Evolutionary conservation across 1,140 invertebrate species (phyloP), one percentile per base, ranked within the genome.

Genomic region (Calliopsis andreniformis): DNA sequence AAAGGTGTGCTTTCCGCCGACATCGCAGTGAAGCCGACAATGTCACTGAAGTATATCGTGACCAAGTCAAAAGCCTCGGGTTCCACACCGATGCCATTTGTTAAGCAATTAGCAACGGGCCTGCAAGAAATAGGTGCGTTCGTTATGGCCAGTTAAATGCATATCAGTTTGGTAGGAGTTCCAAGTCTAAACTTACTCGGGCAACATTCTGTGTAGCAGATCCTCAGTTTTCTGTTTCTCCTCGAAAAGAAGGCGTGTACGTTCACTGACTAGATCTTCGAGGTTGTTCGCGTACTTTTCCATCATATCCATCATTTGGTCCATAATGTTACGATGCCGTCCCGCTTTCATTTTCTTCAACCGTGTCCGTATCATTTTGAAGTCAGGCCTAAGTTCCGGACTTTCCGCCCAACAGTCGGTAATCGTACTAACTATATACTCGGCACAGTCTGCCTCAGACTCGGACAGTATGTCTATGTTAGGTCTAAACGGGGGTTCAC

Each of bases 21-120:
- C 95, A 99, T 97, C 56, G 96, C 95, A 47, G 98, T 99, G 93
- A 99, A 99, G 80, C 98, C 98, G 66, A 99, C 98, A 91, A 99
- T 99, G 91, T 99, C 98, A 88, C 98, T 99, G 93, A 99, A 99
- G 92, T 99, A 99, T 82, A 99, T 99, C 32, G 98, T 99, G 49
- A 96, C 98, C 80, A 95, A 94, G 92, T 98, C 97, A 92, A 97
- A 99, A 0, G 96, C 96, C 92, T 99, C 98, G 6, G 98, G 98
- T 91, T 98, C 96, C 2, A 99, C 97, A 4, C 96, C 95, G 85
- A 96, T 95, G 30, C 98, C 98, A 80, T 95, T 95, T 51, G 97
- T 98, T 75, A 99, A 93, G 87, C 95, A 95, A 90, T 95, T 94
- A 58, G 97, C 96, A 70, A 98, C 97, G 55, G 96, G 96, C 89